Evolutionary conservation across 2,888 invertebrate genomes (phyloP), one percentile per base, ranked within the genome.

Genomic region (Agrochola circellaris): DNA sequence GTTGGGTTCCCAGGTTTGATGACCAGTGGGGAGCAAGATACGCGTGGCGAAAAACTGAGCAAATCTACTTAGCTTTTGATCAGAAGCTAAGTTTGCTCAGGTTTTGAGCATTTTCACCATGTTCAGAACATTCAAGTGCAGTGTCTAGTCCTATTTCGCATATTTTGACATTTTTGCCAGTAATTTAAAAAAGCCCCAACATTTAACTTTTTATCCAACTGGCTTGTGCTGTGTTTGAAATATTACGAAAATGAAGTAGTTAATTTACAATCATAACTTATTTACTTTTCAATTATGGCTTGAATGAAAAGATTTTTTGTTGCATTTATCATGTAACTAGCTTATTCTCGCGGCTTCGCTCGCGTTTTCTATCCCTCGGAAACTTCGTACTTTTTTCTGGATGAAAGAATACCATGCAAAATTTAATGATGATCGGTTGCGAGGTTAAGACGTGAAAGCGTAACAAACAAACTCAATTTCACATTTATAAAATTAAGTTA

Each of bases 11-110:
- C 48, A 66, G 66, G 69, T 48, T 54, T 8, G 23, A 20, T 23
- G n/a, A 56, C 70, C 75, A 80, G 73, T 69, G 61, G 5, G 30
- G 1, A 30, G 38, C 13, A 0, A n/a, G 48, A 38, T 60, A 34
- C 20, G 6, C 15, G 20, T n/a, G 7, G 45, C 71, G 66, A 2
- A 13, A 30, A 48, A 23, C 48, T 66, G 13, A 26, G 7, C 13
- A 7, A 66, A 66, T 11, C 4, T 13, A 45, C 11, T 65, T 6
- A 3, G 6, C 0, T 26, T 45, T 26, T 42, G 11, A 17, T 42
- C 9, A 15, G 6, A 60, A 60, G 30, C 42, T 42, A 65, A n/a
- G 42, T 65, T n/a, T n/a, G n/a, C 11, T 6, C 3, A 34, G 13
- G 6, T 6, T 34, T 34, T 51, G 20, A 20, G 7, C 20, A 20